Percentiles rank a stretch among this genome's conserved stretches.
phyloP scores from a whole-genome alignment of 2,888 invertebrate species.

The Synanthedon tipuliformis region DNA sequence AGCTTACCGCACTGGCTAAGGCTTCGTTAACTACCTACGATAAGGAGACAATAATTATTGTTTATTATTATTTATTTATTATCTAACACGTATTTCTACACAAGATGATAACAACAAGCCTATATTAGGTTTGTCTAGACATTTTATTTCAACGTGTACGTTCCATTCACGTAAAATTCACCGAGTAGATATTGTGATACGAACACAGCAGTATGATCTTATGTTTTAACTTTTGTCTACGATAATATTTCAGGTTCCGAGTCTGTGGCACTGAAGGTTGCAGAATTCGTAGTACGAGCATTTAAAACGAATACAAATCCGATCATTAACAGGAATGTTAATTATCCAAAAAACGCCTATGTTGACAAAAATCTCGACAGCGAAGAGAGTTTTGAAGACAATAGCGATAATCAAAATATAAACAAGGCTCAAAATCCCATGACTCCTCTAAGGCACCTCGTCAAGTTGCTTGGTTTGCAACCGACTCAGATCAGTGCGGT shows the following conservation, averaged over 20 bases:
- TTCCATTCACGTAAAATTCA: no score
- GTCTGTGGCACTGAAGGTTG: conserved; percentile 55
- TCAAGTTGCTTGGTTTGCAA: conserved; percentile 81
- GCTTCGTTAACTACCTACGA: no score
- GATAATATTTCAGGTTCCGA: conserved; percentile 42
- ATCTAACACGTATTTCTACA: no score
- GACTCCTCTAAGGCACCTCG: conserved; percentile 56
- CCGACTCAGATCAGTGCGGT: conserved; percentile 82
- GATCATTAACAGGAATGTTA: conserved; percentile 15
- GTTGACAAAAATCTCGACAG: conserved; percentile 15
- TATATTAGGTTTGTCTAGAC: no score
- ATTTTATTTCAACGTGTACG: no score
- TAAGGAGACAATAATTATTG: no score
- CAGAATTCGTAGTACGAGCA: conserved; percentile 57
- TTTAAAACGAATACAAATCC: conserved; percentile 38
- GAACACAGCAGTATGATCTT: not conserved
- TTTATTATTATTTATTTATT: no score
- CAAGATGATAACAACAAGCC: no score
- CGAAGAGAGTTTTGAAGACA: conserved; percentile 25
- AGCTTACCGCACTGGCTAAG: no score
- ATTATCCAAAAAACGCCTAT: conserved; percentile 14
- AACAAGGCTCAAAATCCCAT: conserved; percentile 68
- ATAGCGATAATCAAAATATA: conserved; percentile 24
- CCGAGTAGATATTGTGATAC: no score
- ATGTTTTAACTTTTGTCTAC: not conserved